A percentile compares a stretch with the other conserved stretches of the same genome.
These are phyloP conservation scores for Rhaphigaster nebulosa DNA, from an alignment of 2,888 invertebrate genomes.

Conservation along the genomic window DNA sequence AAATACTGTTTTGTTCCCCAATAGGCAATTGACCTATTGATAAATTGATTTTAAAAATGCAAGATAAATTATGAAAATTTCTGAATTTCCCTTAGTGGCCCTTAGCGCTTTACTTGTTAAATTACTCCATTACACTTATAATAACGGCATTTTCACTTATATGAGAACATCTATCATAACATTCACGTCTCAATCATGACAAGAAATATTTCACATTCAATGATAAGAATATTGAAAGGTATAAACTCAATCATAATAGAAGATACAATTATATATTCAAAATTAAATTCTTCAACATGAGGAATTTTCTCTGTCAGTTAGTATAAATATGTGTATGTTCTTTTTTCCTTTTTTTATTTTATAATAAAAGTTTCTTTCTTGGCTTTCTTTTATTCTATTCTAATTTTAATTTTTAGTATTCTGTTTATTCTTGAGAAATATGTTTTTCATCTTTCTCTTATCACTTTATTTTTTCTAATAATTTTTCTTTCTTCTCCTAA, in stretches of 20 bases:
- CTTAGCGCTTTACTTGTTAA: no score
- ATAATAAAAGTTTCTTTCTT: slow-evolving; percentile 56
- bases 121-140: no score
- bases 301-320: not conserved
- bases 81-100: no score
- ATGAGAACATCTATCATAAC: no score
- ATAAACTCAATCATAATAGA: not conserved
- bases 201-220: not conserved
- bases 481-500: slow-evolving; percentile 67
- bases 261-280: not conserved
- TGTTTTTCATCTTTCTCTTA: not conserved
- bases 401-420: slow-evolving; percentile 22
- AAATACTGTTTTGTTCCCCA: no score
- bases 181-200: not conserved
- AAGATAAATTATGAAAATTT: no score
- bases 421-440: slow-evolving; percentile 31
- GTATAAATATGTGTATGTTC: not conserved
- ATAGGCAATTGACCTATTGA: no score
- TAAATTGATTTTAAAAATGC: no score
- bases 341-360: not conserved
- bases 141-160: no score
- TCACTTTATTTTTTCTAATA: slow-evolving; percentile 60
- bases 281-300: not conserved
- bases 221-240: not conserved
- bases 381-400: slow-evolving; percentile 16